Evolutionary conservation across 2,888 invertebrate genomes (phyloP), one percentile per base, ranked within the genome.

Genomic region (Vesta saturnalis): DNA sequence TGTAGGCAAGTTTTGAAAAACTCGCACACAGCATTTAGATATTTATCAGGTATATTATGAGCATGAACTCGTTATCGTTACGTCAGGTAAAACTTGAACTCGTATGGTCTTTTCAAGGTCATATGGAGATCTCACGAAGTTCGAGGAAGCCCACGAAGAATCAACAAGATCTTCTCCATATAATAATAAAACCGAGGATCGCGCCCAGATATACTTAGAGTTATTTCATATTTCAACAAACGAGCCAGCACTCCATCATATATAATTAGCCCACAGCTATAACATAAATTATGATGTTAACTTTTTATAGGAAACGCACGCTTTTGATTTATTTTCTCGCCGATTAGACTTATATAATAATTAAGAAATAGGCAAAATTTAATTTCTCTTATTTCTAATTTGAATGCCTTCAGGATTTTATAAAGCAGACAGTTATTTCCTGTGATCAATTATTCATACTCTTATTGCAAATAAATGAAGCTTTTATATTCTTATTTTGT

Each of bases 191-290:
- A 80, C 73, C 79, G 77, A 68, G 78, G 76, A 77, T 80, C 76
- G 71, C 76, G 74, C 71, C 63, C 71, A 76, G 79, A 79, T 80
- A 81, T 78, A 80, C 77, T 79, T 56, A 35, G 76, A 79, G 81
- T 81, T 83, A 82, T 83, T 83, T 83, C 80, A 78, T 82, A 83
- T 82, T 83, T 82, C 82, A 83, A 82, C 83, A 82, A 83, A 83
- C 82, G 78, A 81, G 80, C 80, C 77, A 70, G 76, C 76, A 78
- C 77, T 80, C 80, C 81, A 80, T 83, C 81, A 81, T 79, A 80
- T 82, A 82, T 82, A 82, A 82, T 83, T 83, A 82, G 82, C 82
- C 82, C 76, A 76, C 62, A 81, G 82, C 82, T 72, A 82, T 80
- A 80, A 79, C 82, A 82, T 82, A 82, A 83, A 83, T 83, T 82